Conservation (phyloP, 1,140 invertebrate genomes). For the Cotesia glomerata region DNA sequence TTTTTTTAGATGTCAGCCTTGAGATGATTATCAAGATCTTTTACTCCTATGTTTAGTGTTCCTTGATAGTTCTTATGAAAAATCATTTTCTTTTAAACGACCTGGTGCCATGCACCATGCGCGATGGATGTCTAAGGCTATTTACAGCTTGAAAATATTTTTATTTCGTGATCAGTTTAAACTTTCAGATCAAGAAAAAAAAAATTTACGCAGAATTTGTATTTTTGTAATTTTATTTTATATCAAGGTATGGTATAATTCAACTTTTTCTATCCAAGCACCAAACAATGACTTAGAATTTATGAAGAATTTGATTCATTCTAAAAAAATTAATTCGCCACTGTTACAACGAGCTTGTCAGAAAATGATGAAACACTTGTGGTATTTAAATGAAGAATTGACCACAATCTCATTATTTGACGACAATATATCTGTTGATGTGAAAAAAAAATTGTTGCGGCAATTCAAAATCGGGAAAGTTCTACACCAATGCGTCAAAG, state of each 20-base stretch:
- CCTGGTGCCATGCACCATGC: slow-evolving; percentile 28
- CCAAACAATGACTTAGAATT: slow-evolving; percentile 33
- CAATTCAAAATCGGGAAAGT: neutral
- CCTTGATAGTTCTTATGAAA: neutral
- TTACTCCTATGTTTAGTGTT: slow-evolving; percentile 21
- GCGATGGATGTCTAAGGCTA: slow-evolving; percentile 35
- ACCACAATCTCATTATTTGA: slow-evolving; percentile 2
- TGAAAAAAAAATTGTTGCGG: neutral
- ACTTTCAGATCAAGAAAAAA: slow-evolving; percentile 32
- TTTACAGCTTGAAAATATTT: slow-evolving; percentile 37
- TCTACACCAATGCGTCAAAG: neutral
- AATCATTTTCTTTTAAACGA: neutral
- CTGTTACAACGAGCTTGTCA: slow-evolving; percentile 8
- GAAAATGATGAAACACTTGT: slow-evolving; percentile 23
- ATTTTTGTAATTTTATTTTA: too few species aligned
- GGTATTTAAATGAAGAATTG: slow-evolving; percentile 25
- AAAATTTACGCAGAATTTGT: slow-evolving; percentile 22
- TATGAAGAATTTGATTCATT: slow-evolving; percentile 25
- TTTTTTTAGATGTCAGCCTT: slow-evolving; percentile 4
- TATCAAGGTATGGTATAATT: slow-evolving; percentile 36
- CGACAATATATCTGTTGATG: neutral
- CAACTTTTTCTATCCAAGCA: slow-evolving; percentile 2
- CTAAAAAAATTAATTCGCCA: slow-evolving; percentile 11
- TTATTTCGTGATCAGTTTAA: slow-evolving; percentile 38
- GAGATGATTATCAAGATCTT: slow-evolving; percentile 33